phyloP scores from a whole-genome alignment of 2,797 vertebrate species.

The Crocidura indochinensis region DNA sequence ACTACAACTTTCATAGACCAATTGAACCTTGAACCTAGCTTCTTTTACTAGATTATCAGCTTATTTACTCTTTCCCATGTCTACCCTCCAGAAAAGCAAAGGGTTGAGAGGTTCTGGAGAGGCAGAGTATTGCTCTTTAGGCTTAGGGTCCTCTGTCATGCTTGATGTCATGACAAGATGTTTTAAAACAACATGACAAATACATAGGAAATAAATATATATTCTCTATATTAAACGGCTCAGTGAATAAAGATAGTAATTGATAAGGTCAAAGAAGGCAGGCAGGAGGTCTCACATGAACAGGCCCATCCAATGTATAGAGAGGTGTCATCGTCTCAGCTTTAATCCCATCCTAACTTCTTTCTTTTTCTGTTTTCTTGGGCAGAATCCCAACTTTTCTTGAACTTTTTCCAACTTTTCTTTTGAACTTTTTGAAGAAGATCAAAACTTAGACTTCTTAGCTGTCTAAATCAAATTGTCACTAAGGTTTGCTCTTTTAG shows the following conservation, averaged over 20 bases:
- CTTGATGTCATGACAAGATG: too few species aligned
- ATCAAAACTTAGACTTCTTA: slow-evolving; percentile 75
- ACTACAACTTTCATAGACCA: slow-evolving; percentile 32
- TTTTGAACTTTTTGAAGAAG: slow-evolving; percentile 34
- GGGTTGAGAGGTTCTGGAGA: slow-evolving; percentile 37
- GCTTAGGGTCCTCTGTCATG: not conserved
- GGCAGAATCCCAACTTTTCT: slow-evolving; percentile 66
- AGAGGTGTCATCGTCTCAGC: not conserved
- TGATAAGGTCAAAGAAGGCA: not conserved
- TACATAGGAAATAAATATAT: slow-evolving; percentile 12
- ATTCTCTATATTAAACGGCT: not conserved
- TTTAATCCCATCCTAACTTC: not conserved
- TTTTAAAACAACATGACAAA: slow-evolving; percentile 49
- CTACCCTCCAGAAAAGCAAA: not conserved
- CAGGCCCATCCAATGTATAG: not conserved
- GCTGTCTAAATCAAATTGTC: slow-evolving; percentile 29
- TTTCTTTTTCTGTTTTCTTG: slow-evolving; percentile 68
- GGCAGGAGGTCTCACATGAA: slow-evolving; percentile 26
- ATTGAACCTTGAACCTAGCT: not conserved
- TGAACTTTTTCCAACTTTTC: not conserved
- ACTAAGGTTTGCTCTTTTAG: slow-evolving; percentile 55
- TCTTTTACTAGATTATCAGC: not conserved
- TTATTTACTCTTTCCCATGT: not conserved
- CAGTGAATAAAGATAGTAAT: not conserved
- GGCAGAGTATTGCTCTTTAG: not conserved